Conservation (phyloP, 2,797 vertebrate genomes). For the Cottoperca gobio region DNA sequence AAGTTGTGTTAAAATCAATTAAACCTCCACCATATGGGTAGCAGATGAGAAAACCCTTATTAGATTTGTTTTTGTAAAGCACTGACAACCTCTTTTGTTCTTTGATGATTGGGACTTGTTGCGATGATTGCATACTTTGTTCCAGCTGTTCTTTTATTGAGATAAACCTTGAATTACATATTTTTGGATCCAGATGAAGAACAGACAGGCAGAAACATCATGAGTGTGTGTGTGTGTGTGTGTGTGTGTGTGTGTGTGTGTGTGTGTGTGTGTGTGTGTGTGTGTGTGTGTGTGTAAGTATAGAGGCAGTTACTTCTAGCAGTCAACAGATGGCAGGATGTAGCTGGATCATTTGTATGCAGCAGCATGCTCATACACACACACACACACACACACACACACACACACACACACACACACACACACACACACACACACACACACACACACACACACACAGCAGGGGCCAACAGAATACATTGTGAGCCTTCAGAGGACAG, state of each 20-base stretch:
- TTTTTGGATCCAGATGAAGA: conserved; percentile 29
- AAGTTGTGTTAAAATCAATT: not conserved
- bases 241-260: too few relatives aligned
- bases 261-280: too few relatives aligned
- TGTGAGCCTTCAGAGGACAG: conserved; percentile 71
- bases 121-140: conserved; percentile 8
- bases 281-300: conserved; percentile 7
- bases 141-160: conserved; percentile 45
- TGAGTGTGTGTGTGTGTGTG: too few relatives aligned
- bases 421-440: conserved; percentile 28
- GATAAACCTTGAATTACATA: conserved; percentile 27
- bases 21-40: not conserved
- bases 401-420: conserved; percentile 23
- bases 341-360: conserved; percentile 77
- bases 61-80: not conserved
- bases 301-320: conserved; percentile 68
- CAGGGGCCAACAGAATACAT: conserved; percentile 58
- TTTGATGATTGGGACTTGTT: conserved; percentile 19
- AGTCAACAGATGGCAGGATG: conserved; percentile 84
- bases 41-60: not conserved
- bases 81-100: conserved; percentile 2
- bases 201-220: conserved; percentile 9
- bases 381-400: conserved; percentile 25
- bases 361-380: conserved; percentile 29
- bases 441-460: conserved; percentile 29